Base-by-base conservation (phyloP, 2,888 invertebrate species). In the Strigamia transsilvanica region DNA sequence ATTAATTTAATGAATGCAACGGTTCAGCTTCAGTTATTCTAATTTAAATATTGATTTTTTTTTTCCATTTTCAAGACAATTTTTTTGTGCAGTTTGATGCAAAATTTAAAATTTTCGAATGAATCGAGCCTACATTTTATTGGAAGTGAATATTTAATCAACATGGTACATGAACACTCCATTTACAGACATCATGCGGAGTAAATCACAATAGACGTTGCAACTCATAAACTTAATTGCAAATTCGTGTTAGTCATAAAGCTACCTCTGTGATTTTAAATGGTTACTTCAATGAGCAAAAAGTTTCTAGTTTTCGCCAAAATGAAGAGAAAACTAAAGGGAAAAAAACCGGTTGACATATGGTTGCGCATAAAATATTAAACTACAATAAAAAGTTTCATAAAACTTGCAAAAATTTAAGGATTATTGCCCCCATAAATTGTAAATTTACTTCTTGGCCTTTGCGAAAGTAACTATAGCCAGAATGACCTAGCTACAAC, bases 1-100 rank as follows among this genome's bases (percentile, higher is more conserved):
- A 46, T 46, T 46, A 46, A 46, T 46, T 46, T 46, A 46, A 46
- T 46, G 46, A 46, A 46, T 12, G 46, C 46, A 46, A 46, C 46
- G 46, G 46, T 46, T 46, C 46, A 46, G 46, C n/a, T 46, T 46
- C 46, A 46, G 46, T 46, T 46, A 46, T 46, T n/a, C 46, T 46
- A 46, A 46, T 46, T 46, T 46, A 46, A 46, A 46, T 46, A 46
- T 46, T 46, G 46, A 46, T 46, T 46, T 46, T n/a, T 46, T 46
- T 38, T 38, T 27, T 27, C 5, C 13, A n/a, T 46, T 15, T 13
- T 46, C 5, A 10, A 46, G 46, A n/a, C 12, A 12, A 46, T 46
- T 46, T 46, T n/a, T 46, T 46, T 46, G 0, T 46, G 15, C 15
- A 46, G 46, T 46, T n/a, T n/a, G 2, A 46, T 46, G 46, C 5